phyloP scores from a whole-genome alignment of 2,797 vertebrate species.

The Chelonia mydas region DNA sequence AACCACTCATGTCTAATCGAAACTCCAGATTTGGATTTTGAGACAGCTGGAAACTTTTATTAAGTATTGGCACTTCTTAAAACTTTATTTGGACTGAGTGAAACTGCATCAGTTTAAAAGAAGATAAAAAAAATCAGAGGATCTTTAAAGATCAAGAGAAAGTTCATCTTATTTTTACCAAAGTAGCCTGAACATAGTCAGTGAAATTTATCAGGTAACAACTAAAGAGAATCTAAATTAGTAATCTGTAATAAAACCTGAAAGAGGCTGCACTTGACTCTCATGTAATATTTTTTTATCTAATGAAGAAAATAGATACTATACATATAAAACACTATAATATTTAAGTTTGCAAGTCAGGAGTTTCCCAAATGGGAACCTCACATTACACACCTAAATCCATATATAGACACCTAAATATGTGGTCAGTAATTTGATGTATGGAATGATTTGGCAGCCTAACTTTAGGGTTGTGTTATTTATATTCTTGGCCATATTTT shows the following conservation, averaged over 20 bases:
- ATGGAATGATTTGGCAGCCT: background rate
- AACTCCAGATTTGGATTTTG: slow-evolving; percentile 55
- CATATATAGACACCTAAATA: background rate
- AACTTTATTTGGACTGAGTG: slow-evolving; percentile 53
- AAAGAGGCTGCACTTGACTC: background rate
- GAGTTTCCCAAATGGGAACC: background rate
- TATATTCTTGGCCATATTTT: background rate
- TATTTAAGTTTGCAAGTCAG: background rate
- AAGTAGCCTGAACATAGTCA: background rate
- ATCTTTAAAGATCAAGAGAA: slow-evolving; percentile 38
- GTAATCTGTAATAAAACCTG: background rate
- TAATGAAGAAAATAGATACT: background rate
- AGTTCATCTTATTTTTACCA: background rate
- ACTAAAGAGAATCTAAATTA: background rate
- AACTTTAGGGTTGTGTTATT: background rate
- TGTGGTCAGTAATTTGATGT: background rate
- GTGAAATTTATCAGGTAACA: background rate
- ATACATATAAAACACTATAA: background rate
- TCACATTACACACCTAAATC: background rate
- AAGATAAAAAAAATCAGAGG: background rate
- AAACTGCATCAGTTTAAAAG: slow-evolving; percentile 24
- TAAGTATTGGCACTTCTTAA: slow-evolving; percentile 68
- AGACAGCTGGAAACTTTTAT: slow-evolving; percentile 74
- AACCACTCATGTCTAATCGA: slow-evolving; percentile 44
- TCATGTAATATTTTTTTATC: background rate